Conservation (phyloP, 1,140 invertebrate species). For the Battus philenor region DNA sequence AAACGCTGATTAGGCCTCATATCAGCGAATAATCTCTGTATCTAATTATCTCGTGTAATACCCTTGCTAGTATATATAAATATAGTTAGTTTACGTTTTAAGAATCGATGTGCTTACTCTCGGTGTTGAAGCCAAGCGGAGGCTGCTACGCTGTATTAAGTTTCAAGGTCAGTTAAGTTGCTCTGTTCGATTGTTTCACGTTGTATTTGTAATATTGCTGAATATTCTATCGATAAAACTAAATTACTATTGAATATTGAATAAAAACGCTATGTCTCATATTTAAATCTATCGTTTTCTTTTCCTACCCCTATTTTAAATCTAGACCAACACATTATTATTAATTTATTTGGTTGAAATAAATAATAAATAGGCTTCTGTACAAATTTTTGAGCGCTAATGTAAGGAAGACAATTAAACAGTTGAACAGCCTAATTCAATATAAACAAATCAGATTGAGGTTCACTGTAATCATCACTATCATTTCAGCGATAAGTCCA, state of each 20-base stretch:
- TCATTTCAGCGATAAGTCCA: too few species aligned
- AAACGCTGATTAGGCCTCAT: constrained; percentile 15
- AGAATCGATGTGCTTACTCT: constrained; percentile 31
- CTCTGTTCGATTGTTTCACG: constrained; percentile 64
- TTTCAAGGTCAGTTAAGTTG: constrained; percentile 58
- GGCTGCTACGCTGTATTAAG: constrained; percentile 57
- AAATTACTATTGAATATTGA: constrained; percentile 70
- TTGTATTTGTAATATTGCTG: constrained; percentile 73
- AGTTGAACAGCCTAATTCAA: too few species aligned
- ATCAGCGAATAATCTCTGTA: not conserved
- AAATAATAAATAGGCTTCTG: too few species aligned
- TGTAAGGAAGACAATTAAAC: too few species aligned
- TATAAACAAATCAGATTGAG: too few species aligned
- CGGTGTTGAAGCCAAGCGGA: constrained; percentile 50
- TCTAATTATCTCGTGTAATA: not conserved
- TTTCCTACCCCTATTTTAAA: too few species aligned
- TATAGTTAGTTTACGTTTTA: constrained; percentile 44
- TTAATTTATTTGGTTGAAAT: too few species aligned
- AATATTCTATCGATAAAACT: constrained; percentile 70
- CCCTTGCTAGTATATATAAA: constrained; percentile 26
- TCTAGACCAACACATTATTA: too few species aligned
- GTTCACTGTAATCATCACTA: too few species aligned
- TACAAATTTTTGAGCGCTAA: too few species aligned
- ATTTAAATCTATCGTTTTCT: constrained; percentile 57
- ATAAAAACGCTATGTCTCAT: constrained; percentile 74